Percentiles rank a stretch among this genome's conserved stretches.
phyloP scores from a whole-genome alignment of 2,797 vertebrate species.

The Dendrocincla tyrannina region DNA sequence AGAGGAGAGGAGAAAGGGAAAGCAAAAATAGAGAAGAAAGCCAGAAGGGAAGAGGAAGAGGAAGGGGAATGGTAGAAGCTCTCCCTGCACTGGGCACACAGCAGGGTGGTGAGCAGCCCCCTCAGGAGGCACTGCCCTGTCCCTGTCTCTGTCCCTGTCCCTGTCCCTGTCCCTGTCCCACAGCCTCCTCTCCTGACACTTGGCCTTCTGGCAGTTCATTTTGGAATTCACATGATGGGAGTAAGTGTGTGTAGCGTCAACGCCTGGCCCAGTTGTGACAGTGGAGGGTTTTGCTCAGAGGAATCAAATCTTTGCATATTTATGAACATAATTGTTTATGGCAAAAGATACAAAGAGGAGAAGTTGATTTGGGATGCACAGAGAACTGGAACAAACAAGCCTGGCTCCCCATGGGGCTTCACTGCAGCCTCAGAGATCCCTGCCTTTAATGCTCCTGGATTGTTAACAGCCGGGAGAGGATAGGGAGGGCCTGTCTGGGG shows the following conservation, averaged over 20 bases:
- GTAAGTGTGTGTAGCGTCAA: background rate
- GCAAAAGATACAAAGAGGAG: background rate
- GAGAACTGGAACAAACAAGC: conserved; percentile 42
- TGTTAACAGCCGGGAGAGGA: background rate
- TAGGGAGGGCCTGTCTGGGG: background rate
- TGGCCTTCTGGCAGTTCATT: background rate
- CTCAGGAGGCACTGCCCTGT: background rate
- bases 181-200: background rate
- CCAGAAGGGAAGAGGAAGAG: background rate
- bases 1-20: too few relatives aligned
- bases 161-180: background rate
- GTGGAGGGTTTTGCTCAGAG: background rate
- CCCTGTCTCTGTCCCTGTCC: background rate
- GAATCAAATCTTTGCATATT: conserved; percentile 11
- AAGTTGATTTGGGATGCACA: background rate
- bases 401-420: background rate
- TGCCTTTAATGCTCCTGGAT: conserved; percentile 5
- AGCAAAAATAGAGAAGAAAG: background rate
- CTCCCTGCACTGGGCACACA: rapidly evolving
- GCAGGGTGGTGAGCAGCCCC: background rate
- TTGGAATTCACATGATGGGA: background rate
- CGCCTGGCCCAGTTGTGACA: background rate
- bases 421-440: background rate
- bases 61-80: background rate
- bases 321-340: background rate